phyloP scores from a whole-genome alignment of 1,140 invertebrate species.

The Lineus longissimus region DNA sequence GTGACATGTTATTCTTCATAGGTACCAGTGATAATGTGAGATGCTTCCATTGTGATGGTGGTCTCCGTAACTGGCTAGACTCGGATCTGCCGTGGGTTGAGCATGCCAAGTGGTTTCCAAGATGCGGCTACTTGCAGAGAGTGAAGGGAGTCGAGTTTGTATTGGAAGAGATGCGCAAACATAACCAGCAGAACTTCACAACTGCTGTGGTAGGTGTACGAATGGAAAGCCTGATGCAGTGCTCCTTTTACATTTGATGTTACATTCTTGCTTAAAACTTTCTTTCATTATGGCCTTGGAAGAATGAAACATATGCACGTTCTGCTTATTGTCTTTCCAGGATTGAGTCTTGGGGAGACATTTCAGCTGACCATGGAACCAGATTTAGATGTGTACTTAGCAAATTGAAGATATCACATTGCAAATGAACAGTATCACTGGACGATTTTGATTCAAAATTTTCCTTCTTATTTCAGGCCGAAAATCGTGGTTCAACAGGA shows the following conservation, averaged over 20 bases:
- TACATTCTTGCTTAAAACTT: background rate
- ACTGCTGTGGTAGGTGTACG: background rate
- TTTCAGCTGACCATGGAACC: background rate
- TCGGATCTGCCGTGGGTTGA: slow-evolving; percentile 72
- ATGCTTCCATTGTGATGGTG: slow-evolving; percentile 76
- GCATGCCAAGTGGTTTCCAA: slow-evolving; percentile 59
- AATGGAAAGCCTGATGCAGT: background rate
- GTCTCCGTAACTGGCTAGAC: slow-evolving; percentile 68
- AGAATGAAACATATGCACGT: too few relatives aligned
- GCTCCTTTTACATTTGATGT: background rate
- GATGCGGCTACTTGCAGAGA: slow-evolving; percentile 71
- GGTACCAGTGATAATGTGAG: slow-evolving; percentile 68
- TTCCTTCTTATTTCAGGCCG: too few relatives aligned
- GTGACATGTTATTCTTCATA: too few relatives aligned
- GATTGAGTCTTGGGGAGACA: too few relatives aligned
- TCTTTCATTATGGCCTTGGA: background rate
- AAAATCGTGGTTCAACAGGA: too few relatives aligned
- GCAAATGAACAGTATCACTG: background rate
- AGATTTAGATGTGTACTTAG: too few relatives aligned
- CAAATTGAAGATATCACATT: background rate
- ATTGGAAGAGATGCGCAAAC: slow-evolving; percentile 30
- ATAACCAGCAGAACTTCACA: background rate
- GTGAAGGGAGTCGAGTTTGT: slow-evolving; percentile 75
- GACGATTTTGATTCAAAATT: too few relatives aligned
- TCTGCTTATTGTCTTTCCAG: too few relatives aligned